Conservation (phyloP, 2,113 vertebrate species). For the Platichthys stellatus region DNA sequence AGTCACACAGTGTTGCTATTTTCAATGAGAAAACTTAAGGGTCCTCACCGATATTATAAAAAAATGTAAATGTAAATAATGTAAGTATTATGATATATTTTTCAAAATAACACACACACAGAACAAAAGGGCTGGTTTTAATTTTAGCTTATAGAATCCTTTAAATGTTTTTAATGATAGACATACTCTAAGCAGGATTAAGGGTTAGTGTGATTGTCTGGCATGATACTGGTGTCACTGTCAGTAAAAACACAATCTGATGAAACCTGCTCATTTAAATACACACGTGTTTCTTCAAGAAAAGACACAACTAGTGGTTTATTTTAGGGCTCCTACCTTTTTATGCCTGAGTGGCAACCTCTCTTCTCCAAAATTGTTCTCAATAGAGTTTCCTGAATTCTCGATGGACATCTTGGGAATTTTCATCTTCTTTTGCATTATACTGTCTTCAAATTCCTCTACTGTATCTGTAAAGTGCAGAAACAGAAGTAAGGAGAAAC, state of each 20-base stretch:
- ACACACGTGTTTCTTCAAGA: neutral
- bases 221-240: slow-evolving; percentile 1
- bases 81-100: neutral
- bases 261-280: neutral
- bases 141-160: neutral
- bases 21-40: neutral
- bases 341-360: slow-evolving; percentile 95
- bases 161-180: neutral
- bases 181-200: neutral
- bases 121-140: neutral
- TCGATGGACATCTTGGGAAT: slow-evolving; percentile 97
- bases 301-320: neutral
- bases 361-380: slow-evolving; percentile 95
- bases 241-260: neutral
- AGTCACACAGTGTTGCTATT: neutral
- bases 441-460: slow-evolving; percentile 95
- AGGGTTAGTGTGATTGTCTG: neutral
- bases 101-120: neutral
- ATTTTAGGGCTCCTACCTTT: slow-evolving; percentile 86
- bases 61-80: neutral
- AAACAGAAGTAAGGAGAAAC: slow-evolving; percentile 31
- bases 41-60: neutral
- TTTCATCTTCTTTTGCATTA: slow-evolving; percentile 99
- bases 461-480: slow-evolving; percentile 77
- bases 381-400: slow-evolving; percentile 91